Evolutionary conservation across 1,140 invertebrate species (phyloP).

Genomic region (Bombus pascuorum): DNA sequence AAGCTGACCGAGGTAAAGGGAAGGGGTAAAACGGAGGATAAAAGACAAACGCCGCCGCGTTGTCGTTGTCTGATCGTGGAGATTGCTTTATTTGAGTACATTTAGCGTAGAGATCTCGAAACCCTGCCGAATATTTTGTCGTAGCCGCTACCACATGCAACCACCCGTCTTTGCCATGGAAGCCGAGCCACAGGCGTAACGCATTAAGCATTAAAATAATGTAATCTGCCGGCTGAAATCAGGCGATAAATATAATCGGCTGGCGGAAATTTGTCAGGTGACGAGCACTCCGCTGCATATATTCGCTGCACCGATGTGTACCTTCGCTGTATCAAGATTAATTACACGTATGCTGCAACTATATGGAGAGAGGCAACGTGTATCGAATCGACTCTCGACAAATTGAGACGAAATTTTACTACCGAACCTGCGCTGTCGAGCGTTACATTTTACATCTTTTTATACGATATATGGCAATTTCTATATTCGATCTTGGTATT

Average conservation of each 20-base stretch:
- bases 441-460: background rate
- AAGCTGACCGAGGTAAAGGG: background rate
- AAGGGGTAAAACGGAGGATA: conserved; percentile 39
- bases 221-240: conserved; percentile 70
- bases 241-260: conserved; percentile 73
- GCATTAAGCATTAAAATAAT: conserved; percentile 72
- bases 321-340: conserved; percentile 1
- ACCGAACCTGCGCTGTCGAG: background rate
- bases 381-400: background rate
- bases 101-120: conserved; percentile 60
- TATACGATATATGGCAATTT: background rate
- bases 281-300: conserved; percentile 34
- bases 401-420: background rate
- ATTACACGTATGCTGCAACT: background rate
- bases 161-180: background rate
- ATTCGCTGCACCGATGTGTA: conserved; percentile 51
- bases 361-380: background rate
- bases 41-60: conserved; percentile 59
- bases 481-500: background rate
- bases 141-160: conserved; percentile 23
- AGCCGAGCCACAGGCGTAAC: conserved; percentile 42
- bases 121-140: conserved; percentile 59
- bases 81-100: conserved; percentile 76
- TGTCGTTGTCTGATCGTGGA: conserved; percentile 70
- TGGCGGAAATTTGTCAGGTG: conserved; percentile 71